Percentiles rank a stretch among this genome's conserved stretches.
Evolutionary conservation across 2,797 vertebrate species (phyloP).

Genomic region (Cirrhinus mrigala): DNA sequence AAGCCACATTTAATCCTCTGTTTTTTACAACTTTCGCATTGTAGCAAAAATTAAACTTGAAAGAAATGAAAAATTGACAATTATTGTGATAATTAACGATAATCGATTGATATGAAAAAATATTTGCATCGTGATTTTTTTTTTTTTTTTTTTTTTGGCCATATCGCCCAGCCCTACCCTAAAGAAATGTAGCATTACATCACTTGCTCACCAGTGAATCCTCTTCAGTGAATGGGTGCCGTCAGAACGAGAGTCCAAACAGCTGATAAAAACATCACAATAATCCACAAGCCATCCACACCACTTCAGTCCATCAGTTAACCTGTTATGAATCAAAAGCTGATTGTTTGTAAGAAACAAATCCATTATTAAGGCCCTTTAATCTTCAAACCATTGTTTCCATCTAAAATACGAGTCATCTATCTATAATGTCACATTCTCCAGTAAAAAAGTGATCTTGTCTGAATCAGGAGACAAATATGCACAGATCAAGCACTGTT

Average conservation of each 20-base stretch:
- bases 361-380: background rate
- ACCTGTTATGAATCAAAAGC: background rate
- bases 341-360: background rate
- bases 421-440: background rate
- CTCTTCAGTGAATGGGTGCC: background rate
- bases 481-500: background rate
- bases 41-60: too few relatives aligned
- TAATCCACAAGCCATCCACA: background rate
- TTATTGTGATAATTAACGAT: too few relatives aligned
- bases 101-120: too few relatives aligned
- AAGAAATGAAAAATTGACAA: too few relatives aligned
- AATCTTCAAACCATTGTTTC: background rate
- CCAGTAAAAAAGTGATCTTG: background rate
- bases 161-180: too few relatives aligned
- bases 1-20: too few relatives aligned
- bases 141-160: too few relatives aligned
- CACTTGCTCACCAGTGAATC: background rate
- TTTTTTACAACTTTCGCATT: too few relatives aligned
- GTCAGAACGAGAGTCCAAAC: background rate
- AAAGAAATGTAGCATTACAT: background rate
- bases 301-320: background rate
- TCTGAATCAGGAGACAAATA: background rate
- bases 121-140: too few relatives aligned
- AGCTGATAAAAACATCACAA: background rate
- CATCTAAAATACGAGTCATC: background rate